Evolutionary conservation across 2,888 invertebrate species (phyloP), one percentile per base, ranked within the genome.

Genomic region (Copidosoma aretas): DNA sequence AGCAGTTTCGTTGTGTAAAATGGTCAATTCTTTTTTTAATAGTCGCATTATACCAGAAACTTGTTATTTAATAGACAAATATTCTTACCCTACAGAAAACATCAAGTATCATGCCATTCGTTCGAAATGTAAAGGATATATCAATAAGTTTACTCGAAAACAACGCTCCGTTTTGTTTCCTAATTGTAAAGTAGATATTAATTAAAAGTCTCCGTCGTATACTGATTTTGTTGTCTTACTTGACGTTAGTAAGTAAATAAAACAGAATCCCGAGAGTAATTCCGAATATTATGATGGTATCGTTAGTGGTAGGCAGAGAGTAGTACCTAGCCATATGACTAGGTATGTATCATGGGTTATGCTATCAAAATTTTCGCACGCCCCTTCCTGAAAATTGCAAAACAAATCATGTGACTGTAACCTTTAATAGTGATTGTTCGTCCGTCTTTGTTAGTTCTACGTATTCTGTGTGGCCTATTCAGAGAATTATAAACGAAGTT

Each of bases 401-500:
- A 12, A 25, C 8, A 39, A 22, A 52, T 52, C 24, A 22, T 24
- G 66, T 74, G 73, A 51, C 70, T 8, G 25, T 46, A 14, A 60
- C 58, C 43, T 70, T 70, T 39, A 70, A 70, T 60, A 67, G 60
- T 10, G 70, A 70, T 56, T 61, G 62, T 10, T 59, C 71, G 24
- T 64, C 67, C 32, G 53, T 61, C 14, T 68, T 71, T 59, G 41
- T 64, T 56, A 71, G 71, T 52, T 61, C 59, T 14, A 59, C 53
- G 21, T 68, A 53, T 58, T 64, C 64, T 24, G 59, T 69, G 14
- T 64, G 64, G 69, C 69, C 69, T 12, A 64, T 69, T 60, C 69
- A 69, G 51, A 52, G 76, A 73, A 1, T 70, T 67, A 21, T 66
- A 72, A 14, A 70, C 54, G 10, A 62, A 56, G 19, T 62, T 19